Percentiles rank a stretch among this genome's conserved stretches.
Evolutionary conservation across 2,888 invertebrate genomes (phyloP).

Genomic region (Synanthedon formicaeformis): DNA sequence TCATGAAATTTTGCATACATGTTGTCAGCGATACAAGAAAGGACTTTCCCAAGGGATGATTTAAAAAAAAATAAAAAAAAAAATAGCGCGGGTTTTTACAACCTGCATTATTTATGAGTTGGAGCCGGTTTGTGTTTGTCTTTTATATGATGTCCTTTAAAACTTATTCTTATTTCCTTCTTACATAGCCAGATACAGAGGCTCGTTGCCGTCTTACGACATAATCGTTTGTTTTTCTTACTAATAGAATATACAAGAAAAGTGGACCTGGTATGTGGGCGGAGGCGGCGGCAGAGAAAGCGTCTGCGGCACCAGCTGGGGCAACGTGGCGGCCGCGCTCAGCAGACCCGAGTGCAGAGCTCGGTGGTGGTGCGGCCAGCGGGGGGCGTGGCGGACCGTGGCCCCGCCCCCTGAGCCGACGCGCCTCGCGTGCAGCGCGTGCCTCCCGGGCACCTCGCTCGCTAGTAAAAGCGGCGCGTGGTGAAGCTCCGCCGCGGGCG

Average conservation of each 20-base stretch:
- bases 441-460: slow-evolving; percentile 46
- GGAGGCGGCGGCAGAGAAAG: slow-evolving; percentile 48
- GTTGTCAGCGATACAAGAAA: too few species aligned
- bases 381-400: not conserved
- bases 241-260: too few species aligned
- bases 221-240: not conserved
- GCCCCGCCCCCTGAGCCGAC: slow-evolving; percentile 3
- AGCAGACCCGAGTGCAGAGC: slow-evolving; percentile 76
- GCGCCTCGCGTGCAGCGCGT: slow-evolving; percentile 33
- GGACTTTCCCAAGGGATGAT: too few species aligned
- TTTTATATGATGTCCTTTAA: too few species aligned
- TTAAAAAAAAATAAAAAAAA: too few species aligned
- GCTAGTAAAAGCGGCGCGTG: slow-evolving; percentile 48
- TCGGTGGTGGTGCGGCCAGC: slow-evolving; percentile 50
- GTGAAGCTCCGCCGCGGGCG: slow-evolving; percentile 38
- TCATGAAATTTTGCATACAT: too few species aligned
- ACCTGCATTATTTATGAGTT: too few species aligned
- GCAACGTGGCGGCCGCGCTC: slow-evolving; percentile 40
- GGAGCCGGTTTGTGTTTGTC: too few species aligned
- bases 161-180: too few species aligned
- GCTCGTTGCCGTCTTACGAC: too few species aligned
- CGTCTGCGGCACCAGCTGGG: slow-evolving; percentile 42
- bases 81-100: too few species aligned
- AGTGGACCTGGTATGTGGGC: slow-evolving; percentile 49
- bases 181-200: too few species aligned